Base-by-base conservation (phyloP, 2,113 vertebrate genomes). In the Leucoraja erinaceus region DNA sequence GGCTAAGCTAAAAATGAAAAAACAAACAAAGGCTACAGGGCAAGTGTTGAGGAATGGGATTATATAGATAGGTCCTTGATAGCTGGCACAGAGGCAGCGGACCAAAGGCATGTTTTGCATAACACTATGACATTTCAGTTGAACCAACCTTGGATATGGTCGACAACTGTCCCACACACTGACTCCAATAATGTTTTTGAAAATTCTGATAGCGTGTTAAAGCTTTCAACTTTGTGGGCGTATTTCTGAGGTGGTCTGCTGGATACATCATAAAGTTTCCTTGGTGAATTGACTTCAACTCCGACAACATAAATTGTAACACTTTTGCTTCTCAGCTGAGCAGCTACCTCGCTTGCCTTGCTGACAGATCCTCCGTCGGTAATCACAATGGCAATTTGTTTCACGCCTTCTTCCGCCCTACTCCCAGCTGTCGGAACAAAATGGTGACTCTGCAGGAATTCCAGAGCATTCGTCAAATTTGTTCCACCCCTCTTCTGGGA, bases 351-450 rank as follows among this genome's bases (percentile, higher is more conserved):
- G 0, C 86, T n/a, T 6, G 97, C 96, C 0, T 96, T 94, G 86
- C 97, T 97, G 0, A 28, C 38, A 0, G 97, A 98, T 3, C 95
- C 96, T 0, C 97, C 97, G 0, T 97, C 96, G 0, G 97, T 98
- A 94, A 98, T 94, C 72, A 98, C 93, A 93, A 98, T 95, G 2
- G 95, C 94, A 76, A 98, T 94, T 94, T 98, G 97, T 25, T 97
- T 97, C 28, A 97, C 94, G 0, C 94, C 94, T 22, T 95, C 93
- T 63, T 28, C 81, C 18, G 93, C 93, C 61, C 96, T 94, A 93
- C 96, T 97, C 2, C 96, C 97, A 0, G 94, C 95, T 61, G 88
- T 93, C 77, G 95, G 22, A 0, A 93, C 96, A 94, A 98, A 97
- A 92, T 95, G 97, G 12, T 25, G 68, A 0, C 33, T 33, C 77